Evolutionary conservation across 2,797 vertebrate species (phyloP), one percentile per base, ranked within the genome.

Genomic region (Arctocebus calabarensis): DNA sequence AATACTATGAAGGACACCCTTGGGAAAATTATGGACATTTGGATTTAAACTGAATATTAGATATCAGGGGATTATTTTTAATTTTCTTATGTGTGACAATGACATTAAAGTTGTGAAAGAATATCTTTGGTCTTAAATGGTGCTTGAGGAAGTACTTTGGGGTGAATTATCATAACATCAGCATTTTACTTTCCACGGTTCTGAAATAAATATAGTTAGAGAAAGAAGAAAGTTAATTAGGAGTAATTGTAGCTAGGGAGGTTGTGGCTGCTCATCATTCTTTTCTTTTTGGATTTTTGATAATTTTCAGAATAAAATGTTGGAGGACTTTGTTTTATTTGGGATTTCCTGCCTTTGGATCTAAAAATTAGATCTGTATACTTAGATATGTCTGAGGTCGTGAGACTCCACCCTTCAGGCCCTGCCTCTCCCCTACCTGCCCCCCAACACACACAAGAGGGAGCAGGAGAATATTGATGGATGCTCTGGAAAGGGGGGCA

Each of bases 371-470:
- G 37, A 8, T n/a, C 59, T 34, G 16, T 40, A 25, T 43, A 40
- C 37, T 16, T 68, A 48, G 32, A n/a, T 37, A 7, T 75, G 32
- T 20, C 82, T 52, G 68, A 94, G 25, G 1, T 57, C 57, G 20
- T 27, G 19, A 55, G 14, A 0, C 25, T 73, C 64, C 14, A 12
- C 12, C 1, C 29, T 59, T 0, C 0, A 20, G 32, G 16, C 32
- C 25, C 1, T 22, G 52, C 17, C 11, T 84, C 25, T 34, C 11
- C 3, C 27, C 62, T 32, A 7, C 3, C 25, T 12, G 3, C 1
- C 3, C 3, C 19, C 62, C 14, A 52, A 16, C 14, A 52, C 14
- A 5, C 1, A 22, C 25, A 9, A 0, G 0, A 8, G 2, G 5
- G 19, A 20, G 5, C 7, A 7, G 14, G 43, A 71, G n/a, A 61